These are phyloP conservation scores for Nomada ferruginata DNA, from an alignment of 2,888 invertebrate species.

Conservation along the genomic window DNA sequence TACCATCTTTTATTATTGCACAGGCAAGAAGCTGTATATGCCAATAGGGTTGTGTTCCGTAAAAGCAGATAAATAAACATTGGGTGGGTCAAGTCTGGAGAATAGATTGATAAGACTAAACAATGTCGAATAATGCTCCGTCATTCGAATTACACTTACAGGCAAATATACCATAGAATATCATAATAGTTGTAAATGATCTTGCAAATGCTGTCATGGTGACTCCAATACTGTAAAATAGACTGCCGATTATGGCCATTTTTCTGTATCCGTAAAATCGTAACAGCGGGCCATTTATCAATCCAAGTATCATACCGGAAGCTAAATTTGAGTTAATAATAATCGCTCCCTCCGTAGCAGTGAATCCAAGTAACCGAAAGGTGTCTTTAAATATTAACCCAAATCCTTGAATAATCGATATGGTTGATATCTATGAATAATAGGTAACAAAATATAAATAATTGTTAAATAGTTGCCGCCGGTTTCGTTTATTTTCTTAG, in stretches of 20 bases:
- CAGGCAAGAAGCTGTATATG: too few species aligned
- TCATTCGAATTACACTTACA: slow-evolving; percentile 85
- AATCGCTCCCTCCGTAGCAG: slow-evolving; percentile 87
- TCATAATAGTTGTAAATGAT: slow-evolving; percentile 86
- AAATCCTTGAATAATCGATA: slow-evolving; percentile 88
- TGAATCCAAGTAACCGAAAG: slow-evolving; percentile 86
- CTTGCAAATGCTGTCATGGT: slow-evolving; percentile 86
- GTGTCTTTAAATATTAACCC: slow-evolving; percentile 89
- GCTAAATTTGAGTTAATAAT: slow-evolving; percentile 89
- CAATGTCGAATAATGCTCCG: neutral
- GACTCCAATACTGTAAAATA: slow-evolving; percentile 86
- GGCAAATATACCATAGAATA: slow-evolving; percentile 89
- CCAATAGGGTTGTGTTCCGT: too few species aligned
- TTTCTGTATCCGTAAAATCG: slow-evolving; percentile 88
- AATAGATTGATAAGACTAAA: too few species aligned
- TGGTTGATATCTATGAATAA: slow-evolving; percentile 80
- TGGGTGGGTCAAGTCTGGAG: too few species aligned
- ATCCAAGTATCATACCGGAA: slow-evolving; percentile 88
- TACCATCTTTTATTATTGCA: too few species aligned
- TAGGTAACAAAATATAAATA: neutral
- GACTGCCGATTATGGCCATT: slow-evolving; percentile 86
- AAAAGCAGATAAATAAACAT: neutral
- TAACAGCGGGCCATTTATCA: slow-evolving; percentile 88
- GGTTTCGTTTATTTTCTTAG: neutral
- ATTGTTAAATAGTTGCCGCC: neutral